Evolutionary conservation across 1,140 invertebrate genomes (phyloP).

Genomic region (Plectrocnemia conspersa): DNA sequence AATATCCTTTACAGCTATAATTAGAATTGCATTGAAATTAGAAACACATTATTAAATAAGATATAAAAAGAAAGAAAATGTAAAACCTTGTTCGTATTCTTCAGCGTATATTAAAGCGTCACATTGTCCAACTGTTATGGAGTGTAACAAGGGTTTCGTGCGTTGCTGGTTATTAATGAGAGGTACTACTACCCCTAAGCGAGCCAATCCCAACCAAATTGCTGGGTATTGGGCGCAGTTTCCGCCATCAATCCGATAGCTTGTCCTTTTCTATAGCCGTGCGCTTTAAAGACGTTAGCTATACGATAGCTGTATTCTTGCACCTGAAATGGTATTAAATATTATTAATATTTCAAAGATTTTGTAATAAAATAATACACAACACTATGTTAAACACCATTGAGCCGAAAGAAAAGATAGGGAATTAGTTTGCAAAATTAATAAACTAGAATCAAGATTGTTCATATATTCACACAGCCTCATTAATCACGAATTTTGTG

Average conservation of each 20-base stretch:
- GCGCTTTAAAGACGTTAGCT: slow-evolving; percentile 71
- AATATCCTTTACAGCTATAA: slow-evolving; percentile 47
- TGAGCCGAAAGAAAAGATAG: too few relatives aligned
- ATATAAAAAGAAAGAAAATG: background rate
- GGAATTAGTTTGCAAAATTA: too few relatives aligned
- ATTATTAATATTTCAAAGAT: too few relatives aligned
- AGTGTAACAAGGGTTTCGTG: slow-evolving; percentile 78
- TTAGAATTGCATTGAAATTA: background rate
- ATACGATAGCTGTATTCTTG: slow-evolving; percentile 83
- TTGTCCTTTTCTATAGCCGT: slow-evolving; percentile 79
- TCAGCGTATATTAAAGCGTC: slow-evolving; percentile 77
- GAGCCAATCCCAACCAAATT: slow-evolving; percentile 84
- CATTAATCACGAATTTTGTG: too few relatives aligned
- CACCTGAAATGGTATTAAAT: slow-evolving; percentile 65
- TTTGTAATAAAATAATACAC: too few relatives aligned
- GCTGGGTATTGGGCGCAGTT: slow-evolving; percentile 83
- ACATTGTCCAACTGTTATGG: slow-evolving; percentile 74
- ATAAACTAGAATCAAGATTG: too few relatives aligned
- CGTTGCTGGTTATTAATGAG: slow-evolving; percentile 91
- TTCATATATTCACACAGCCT: too few relatives aligned
- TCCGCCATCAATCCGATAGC: slow-evolving; percentile 83
- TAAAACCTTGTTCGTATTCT: slow-evolving; percentile 62
- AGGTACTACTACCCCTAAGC: slow-evolving; percentile 81
- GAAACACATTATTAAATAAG: background rate
- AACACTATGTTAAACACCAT: too few relatives aligned